Evolutionary conservation across 2,888 invertebrate species (phyloP).

Genomic region (Crepidodera aurea): DNA sequence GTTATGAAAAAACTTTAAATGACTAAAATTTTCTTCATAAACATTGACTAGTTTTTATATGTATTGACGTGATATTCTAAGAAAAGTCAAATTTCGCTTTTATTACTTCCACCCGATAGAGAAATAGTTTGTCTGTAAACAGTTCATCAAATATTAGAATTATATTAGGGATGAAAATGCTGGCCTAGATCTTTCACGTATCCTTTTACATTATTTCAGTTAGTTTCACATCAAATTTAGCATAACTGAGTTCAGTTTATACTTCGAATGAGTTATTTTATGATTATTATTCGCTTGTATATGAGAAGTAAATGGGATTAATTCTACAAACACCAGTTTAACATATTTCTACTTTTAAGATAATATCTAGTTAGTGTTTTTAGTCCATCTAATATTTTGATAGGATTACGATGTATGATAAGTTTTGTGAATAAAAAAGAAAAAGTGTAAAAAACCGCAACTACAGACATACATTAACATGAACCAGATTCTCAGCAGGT

Average conservation of each 20-base stretch:
- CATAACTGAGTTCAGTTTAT: conserved; percentile 9
- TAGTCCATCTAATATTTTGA: too few species aligned
- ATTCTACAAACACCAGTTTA: neutral
- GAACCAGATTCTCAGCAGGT: too few species aligned
- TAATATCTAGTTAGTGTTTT: too few species aligned
- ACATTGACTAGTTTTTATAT: too few species aligned
- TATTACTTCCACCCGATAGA: neutral
- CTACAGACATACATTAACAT: too few species aligned
- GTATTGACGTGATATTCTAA: too few species aligned
- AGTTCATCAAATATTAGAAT: conserved; percentile 9
- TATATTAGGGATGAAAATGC: conserved; percentile 8
- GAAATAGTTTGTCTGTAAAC: conserved; percentile 4
- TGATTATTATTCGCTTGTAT: conserved; percentile 6
- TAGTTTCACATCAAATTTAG: conserved; percentile 24
- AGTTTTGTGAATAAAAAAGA: too few species aligned
- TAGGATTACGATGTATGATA: too few species aligned
- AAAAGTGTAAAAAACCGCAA: too few species aligned
- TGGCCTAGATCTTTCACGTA: conserved; percentile 17
- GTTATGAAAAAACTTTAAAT: too few species aligned
- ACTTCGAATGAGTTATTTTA: conserved; percentile 14
- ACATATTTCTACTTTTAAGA: neutral
- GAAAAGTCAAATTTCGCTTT: neutral
- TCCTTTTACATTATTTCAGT: conserved; percentile 24
- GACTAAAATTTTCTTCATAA: too few species aligned
- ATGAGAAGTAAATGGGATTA: conserved; percentile 1